A percentile compares a stretch with the other conserved stretches of the same genome.
These are phyloP conservation scores for Pollimyrus isidori DNA, from an alignment of 2,113 vertebrate species.

Conservation along the genomic window DNA sequence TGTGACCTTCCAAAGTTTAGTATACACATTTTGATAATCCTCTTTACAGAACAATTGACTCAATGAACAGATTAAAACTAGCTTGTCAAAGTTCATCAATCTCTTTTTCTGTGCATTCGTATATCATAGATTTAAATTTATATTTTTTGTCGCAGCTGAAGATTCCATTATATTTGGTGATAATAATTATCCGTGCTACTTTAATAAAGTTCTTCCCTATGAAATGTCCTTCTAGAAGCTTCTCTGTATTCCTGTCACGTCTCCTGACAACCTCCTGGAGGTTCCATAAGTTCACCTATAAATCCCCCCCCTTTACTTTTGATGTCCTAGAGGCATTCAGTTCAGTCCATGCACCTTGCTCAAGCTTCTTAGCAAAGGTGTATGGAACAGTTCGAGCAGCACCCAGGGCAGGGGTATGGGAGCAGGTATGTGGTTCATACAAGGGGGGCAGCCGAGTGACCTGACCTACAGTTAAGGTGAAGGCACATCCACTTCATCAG, in stretches of 20 bases:
- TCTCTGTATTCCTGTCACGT: not conserved
- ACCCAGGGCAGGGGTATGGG: not conserved
- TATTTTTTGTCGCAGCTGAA: not conserved
- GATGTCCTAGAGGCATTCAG: not conserved
- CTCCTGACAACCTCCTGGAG: not conserved
- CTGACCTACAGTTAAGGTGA: not conserved
- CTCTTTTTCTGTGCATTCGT: not conserved
- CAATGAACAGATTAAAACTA: not conserved
- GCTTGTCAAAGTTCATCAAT: not conserved
- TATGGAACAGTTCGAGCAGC: not conserved
- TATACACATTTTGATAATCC: not conserved
- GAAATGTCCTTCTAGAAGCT: not conserved
- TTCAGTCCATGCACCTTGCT: not conserved
- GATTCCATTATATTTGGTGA: not conserved
- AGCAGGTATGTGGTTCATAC: not conserved
- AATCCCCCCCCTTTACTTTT: not conserved
- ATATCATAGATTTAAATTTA: not conserved
- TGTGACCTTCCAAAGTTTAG: not conserved
- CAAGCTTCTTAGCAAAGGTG: not conserved
- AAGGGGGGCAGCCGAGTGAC: not conserved
- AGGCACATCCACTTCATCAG: not conserved
- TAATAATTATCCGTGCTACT: not conserved
- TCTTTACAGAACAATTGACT: not conserved
- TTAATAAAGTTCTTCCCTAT: not conserved
- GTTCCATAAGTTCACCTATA: not conserved